phyloP scores from a whole-genome alignment of 2,888 invertebrate genomes.

The Argynnis bischoffii region DNA sequence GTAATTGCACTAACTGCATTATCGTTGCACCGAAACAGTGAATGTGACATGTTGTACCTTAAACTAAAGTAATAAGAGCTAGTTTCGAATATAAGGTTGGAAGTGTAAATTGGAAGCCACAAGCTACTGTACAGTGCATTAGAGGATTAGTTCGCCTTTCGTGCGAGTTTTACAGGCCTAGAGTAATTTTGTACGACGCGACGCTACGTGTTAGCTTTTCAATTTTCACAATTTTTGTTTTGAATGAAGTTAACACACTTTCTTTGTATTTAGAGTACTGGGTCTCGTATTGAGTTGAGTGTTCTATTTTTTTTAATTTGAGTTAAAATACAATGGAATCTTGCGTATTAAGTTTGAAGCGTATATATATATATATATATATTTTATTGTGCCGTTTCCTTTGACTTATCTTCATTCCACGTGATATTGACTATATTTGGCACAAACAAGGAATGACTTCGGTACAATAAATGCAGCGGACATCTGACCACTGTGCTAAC shows the following conservation, averaged over 20 bases:
- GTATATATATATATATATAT: too few species aligned
- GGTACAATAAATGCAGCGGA: too few species aligned
- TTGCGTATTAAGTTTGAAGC: too few species aligned
- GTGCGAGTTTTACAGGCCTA: conserved; percentile 23
- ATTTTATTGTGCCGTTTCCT: too few species aligned
- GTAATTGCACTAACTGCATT: conserved; percentile 39
- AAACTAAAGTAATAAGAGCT: conserved; percentile 5
- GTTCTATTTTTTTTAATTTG: conserved; percentile 11
- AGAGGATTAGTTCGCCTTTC: conserved; percentile 33
- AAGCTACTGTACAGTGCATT: conserved; percentile 31
- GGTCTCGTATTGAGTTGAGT: background rate
- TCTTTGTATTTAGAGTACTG: background rate
- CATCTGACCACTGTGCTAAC: too few species aligned
- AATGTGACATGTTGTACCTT: conserved; percentile 13
- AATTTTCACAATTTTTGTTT: conserved; percentile 1
- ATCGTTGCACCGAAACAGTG: conserved; percentile 19
- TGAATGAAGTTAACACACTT: conserved; percentile 15
- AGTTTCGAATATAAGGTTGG: conserved; percentile 5
- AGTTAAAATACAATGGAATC: too few species aligned
- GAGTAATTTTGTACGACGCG: conserved; percentile 20
- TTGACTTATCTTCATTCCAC: too few species aligned
- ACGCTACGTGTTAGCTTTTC: background rate
- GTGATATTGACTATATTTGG: too few species aligned
- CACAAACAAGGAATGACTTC: too few species aligned
- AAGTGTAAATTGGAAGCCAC: conserved; percentile 19